Conservation (phyloP, 1,140 invertebrate species). For the Bathynomus jamesi region DNA sequence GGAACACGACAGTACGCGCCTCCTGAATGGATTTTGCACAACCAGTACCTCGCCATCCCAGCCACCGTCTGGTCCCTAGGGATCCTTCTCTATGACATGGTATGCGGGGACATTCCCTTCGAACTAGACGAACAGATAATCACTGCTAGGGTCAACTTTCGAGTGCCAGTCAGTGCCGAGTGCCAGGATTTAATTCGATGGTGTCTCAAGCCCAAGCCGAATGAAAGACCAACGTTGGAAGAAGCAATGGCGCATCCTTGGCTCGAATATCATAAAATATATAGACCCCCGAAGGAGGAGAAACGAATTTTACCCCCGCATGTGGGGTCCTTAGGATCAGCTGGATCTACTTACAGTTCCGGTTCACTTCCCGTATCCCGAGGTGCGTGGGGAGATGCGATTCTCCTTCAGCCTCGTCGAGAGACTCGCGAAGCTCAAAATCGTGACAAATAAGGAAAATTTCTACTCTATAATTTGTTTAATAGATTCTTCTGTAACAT, state of each 20-base stretch:
- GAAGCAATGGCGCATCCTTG: conserved; percentile 55
- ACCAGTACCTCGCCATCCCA: conserved; percentile 52
- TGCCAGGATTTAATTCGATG: conserved; percentile 53
- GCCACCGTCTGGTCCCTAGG: conserved; percentile 62
- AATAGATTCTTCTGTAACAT: no score
- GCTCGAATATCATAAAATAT: conserved; percentile 41
- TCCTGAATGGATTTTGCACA: conserved; percentile 58
- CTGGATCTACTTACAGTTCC: neutral
- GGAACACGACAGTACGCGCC: conserved; percentile 59
- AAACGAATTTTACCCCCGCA: neutral
- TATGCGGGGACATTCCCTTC: conserved; percentile 63
- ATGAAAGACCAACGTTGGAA: conserved; percentile 49
- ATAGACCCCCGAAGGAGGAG: conserved; percentile 42
- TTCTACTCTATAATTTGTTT: neutral
- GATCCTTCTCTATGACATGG: conserved; percentile 60
- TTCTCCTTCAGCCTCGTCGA: neutral
- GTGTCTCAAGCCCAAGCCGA: conserved; percentile 52
- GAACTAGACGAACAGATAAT: conserved; percentile 59
- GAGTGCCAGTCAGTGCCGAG: conserved; percentile 48
- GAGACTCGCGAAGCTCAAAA: neutral
- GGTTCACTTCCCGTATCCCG: neutral
- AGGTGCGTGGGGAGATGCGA: neutral
- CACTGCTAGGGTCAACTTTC: conserved; percentile 52
- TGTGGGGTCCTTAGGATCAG: neutral
- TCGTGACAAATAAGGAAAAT: neutral